Base-by-base conservation (phyloP, 2,888 invertebrate species). In the Clusia tigrina region DNA sequence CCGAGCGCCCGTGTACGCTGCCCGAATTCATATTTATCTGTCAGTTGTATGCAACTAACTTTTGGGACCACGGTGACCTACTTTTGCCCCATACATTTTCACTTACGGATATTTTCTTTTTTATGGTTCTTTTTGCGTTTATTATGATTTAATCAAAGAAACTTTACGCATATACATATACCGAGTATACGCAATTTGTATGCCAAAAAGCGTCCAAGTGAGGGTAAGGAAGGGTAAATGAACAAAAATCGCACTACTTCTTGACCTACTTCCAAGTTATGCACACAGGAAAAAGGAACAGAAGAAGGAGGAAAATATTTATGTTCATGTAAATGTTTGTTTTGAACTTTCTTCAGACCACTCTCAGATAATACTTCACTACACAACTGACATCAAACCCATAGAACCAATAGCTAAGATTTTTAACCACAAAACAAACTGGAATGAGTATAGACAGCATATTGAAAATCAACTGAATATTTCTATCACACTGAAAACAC, bases 71-170 rank as follows among this genome's bases (percentile, higher is more conserved):
- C 32, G 32, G n/a, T 42, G 42, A 42, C 42, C 42, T 42, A 5
- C 10, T 42, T 42, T 42, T 32, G 32, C 6, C n/a, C n/a, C n/a
- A n/a, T n/a, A n/a, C 32, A 32, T 32, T 32, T 32, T 32, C 12
- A 32, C 32, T 32, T 32, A 32, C 6, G 6, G 32, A 32, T 32
- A 32, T 32, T 32, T 32, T 6, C 12, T 6, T 32, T 9, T 32
- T 32, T 32, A 6, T 32, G 32, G 6, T 6, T 42, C n/a, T 63
- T 69, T 77, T 70, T 74, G 69, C 72, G 77, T 77, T 71, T 71
- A 73, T 74, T 65, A 74, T 76, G 77, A 74, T 76, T 74, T 72
- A 77, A 76, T 74, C 76, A 74, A 77, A 74, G 74, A 67, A 71
- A 74, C 73, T 69, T 71, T 70, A 71, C 69, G 62, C 71, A 67